phyloP scores from a whole-genome alignment of 2,888 invertebrate species.

The Ichneumoninae sp. region DNA sequence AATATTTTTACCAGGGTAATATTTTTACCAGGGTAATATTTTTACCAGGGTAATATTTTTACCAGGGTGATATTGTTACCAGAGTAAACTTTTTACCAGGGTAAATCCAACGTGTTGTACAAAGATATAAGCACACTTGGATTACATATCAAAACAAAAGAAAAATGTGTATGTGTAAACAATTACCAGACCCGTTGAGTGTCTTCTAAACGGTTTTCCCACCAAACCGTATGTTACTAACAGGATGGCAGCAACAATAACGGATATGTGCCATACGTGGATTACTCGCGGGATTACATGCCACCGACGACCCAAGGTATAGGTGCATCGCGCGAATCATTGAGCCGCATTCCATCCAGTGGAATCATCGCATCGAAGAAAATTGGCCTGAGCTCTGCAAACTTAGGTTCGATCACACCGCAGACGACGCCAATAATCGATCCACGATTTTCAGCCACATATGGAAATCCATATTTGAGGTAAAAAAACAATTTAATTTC shows the following conservation, averaged over 20 bases:
- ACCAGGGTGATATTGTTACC: too few relatives aligned
- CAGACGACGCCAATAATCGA: conserved; percentile 87
- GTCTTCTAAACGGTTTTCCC: not conserved
- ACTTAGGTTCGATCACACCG: conserved; percentile 79
- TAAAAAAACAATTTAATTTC: conserved; percentile 81
- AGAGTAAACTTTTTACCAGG: too few relatives aligned
- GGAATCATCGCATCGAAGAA: conserved; percentile 82
- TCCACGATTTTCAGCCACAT: conserved; percentile 94
- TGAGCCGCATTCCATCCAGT: conserved; percentile 82
- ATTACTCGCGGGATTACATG: conserved; percentile 95
- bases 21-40: too few relatives aligned
- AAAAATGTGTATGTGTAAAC: not conserved
- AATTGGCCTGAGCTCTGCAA: conserved; percentile 82
- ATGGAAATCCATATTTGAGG: conserved; percentile 94
- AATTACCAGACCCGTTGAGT: not conserved
- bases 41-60: too few relatives aligned
- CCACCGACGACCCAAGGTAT: conserved; percentile 89
- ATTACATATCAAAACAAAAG: not conserved
- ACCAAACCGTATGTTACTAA: conserved; percentile 61
- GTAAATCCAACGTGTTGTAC: not conserved
- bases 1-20: too few relatives aligned
- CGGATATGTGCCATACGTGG: conserved; percentile 94
- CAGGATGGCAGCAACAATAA: conserved; percentile 93
- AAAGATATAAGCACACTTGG: not conserved
- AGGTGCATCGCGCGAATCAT: conserved; percentile 82